A percentile compares a stretch with the other conserved stretches of the same genome.
Evolutionary conservation across 2,888 invertebrate species (phyloP).

Genomic region (Sinodicranocentrus sp.): DNA sequence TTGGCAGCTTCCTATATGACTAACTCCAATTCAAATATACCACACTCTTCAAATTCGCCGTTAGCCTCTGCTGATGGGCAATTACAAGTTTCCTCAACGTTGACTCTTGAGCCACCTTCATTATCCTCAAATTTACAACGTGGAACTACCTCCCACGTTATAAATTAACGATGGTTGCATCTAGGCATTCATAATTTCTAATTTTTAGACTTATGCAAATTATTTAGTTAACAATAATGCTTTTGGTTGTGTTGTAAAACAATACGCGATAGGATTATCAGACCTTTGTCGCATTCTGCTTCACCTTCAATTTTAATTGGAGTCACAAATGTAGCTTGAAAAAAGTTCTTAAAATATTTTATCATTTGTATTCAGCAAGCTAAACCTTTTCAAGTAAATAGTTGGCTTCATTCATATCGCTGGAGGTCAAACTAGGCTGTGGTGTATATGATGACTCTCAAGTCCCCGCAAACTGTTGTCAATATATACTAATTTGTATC

Average conservation of each 20-base stretch:
- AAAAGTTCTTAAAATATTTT: too few species aligned
- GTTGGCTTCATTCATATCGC: too few species aligned
- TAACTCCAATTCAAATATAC: background rate
- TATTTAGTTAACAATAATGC: background rate
- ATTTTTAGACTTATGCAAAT: conserved; percentile 34
- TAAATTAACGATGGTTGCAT: conserved; percentile 60
- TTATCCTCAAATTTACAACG: conserved; percentile 33
- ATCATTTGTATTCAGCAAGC: too few species aligned
- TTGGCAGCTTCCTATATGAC: conserved; percentile 23
- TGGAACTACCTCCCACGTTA: conserved; percentile 2
- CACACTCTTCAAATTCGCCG: conserved; percentile 15
- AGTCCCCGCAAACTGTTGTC: too few species aligned
- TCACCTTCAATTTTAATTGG: too few species aligned
- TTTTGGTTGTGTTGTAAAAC: conserved; percentile 5
- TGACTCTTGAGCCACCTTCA: conserved; percentile 11
- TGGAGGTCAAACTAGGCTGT: too few species aligned
- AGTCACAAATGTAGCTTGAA: too few species aligned
- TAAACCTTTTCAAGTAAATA: too few species aligned
- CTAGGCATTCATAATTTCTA: conserved; percentile 60
- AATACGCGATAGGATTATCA: too few species aligned
- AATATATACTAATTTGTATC: too few species aligned
- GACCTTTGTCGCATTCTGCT: too few species aligned
- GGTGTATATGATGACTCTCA: too few species aligned
- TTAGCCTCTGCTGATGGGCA: conserved; percentile 1
- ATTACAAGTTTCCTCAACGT: conserved; percentile 17